Conservation (phyloP, 2,888 invertebrate genomes). For the Diachrysia chrysitis region DNA sequence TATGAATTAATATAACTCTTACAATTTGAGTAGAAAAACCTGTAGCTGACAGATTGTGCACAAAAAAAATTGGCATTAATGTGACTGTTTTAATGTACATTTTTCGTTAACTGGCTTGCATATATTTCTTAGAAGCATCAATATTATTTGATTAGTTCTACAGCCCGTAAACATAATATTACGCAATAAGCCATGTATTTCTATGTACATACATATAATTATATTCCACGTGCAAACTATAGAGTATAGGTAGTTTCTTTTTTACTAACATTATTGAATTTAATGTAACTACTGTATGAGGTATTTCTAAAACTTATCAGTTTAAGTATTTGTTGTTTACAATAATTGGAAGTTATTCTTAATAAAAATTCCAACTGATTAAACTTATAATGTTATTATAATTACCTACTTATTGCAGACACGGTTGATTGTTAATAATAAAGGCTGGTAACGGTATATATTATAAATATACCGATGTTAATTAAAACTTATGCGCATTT, state of each 20-base stretch:
- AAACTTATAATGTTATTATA: slow-evolving; percentile 7
- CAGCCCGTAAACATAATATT: slow-evolving; percentile 21
- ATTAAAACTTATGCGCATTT: slow-evolving; percentile 25
- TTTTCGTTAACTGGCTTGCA: not conserved
- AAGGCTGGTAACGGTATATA: not conserved
- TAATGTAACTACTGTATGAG: not conserved
- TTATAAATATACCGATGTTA: no score
- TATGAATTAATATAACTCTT: no score
- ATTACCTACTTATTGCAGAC: not conserved
- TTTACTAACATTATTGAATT: not conserved
- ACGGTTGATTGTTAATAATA: slow-evolving; percentile 18
- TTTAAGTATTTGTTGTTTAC: not conserved
- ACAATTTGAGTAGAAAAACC: not conserved
- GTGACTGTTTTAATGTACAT: not conserved
- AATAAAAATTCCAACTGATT: not conserved
- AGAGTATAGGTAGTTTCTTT: slow-evolving; percentile 6
- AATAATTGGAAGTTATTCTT: slow-evolving; percentile 32
- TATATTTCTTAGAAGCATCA: slow-evolving; percentile 24
- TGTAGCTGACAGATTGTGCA: not conserved
- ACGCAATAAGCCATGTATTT: slow-evolving; percentile 23
- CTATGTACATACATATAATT: slow-evolving; percentile 15
- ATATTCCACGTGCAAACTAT: slow-evolving; percentile 13
- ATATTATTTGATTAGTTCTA: slow-evolving; percentile 41
- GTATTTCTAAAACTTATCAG: not conserved
- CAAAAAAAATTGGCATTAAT: not conserved